These are phyloP conservation scores for Peromyscus eremicus DNA, from an alignment of 2,797 vertebrate genomes.

Conservation along the genomic window DNA sequence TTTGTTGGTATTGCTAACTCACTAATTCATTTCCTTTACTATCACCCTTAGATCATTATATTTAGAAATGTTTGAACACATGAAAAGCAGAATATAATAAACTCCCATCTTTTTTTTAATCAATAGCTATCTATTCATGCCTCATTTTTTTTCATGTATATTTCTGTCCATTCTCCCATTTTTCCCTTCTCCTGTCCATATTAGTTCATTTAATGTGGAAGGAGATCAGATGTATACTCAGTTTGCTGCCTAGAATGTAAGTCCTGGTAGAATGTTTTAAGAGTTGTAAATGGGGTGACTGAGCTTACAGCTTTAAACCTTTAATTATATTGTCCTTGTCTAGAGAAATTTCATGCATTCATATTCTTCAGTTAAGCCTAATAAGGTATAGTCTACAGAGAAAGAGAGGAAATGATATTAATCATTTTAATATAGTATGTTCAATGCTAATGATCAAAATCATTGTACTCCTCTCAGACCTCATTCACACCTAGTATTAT, in stretches of 20 bases:
- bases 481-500: conserved; percentile 46
- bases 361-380: conserved; percentile 12
- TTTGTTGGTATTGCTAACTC: conserved; percentile 16
- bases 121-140: not conserved
- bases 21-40: conserved; percentile 59
- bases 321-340: conserved; percentile 64
- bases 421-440: not conserved
- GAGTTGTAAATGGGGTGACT: conserved; percentile 45
- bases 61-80: conserved; percentile 51
- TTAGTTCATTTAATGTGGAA: conserved; percentile 53
- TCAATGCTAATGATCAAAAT: conserved; percentile 47
- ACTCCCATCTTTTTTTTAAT: not conserved
- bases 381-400: not conserved
- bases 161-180: not conserved
- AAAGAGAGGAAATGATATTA: conserved; percentile 23
- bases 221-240: not conserved
- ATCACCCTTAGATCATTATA: not conserved
- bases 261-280: conserved; percentile 21
- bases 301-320: conserved; percentile 39
- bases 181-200: not conserved
- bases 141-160: not conserved
- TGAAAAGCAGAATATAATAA: conserved; percentile 32
- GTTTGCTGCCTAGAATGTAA: conserved; percentile 28
- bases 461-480: not conserved
- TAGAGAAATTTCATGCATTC: conserved; percentile 53